phyloP scores from a whole-genome alignment of 2,888 invertebrate genomes.

The Heteropelma amictum region DNA sequence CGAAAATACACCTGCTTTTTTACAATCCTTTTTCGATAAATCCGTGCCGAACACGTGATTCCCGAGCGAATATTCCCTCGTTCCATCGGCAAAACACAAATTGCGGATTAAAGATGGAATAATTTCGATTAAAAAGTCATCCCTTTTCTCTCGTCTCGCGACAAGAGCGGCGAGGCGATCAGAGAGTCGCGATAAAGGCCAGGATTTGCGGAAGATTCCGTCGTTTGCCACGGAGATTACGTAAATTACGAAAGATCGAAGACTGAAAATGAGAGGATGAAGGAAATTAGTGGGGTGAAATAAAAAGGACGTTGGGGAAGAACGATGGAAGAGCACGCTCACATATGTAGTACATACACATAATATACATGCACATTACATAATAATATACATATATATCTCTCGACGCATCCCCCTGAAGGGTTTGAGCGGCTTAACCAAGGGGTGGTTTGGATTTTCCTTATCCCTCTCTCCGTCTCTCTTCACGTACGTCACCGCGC shows the following conservation, averaged over 20 bases:
- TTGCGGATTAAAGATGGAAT: background rate
- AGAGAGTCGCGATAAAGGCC: conserved; percentile 19
- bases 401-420: conserved; percentile 31
- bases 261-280: conserved; percentile 28
- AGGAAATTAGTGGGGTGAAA: conserved; percentile 23
- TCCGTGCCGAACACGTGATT: too few relatives aligned
- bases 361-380: background rate
- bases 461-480: conserved; percentile 49
- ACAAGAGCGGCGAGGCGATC: conserved; percentile 21
- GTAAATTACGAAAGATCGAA: conserved; percentile 62
- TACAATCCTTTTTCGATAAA: too few relatives aligned
- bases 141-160: background rate
- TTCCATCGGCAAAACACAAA: background rate
- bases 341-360: background rate
- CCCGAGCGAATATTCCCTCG: background rate
- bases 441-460: conserved; percentile 11
- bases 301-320: conserved; percentile 29
- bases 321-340: conserved; percentile 40
- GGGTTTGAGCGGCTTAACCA: conserved; percentile 24
- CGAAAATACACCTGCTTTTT: background rate
- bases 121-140: conserved; percentile 3
- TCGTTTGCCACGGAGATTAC: conserved; percentile 58
- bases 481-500: conserved; percentile 50
- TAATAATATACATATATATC: background rate
- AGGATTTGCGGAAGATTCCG: conserved; percentile 4